Base-by-base conservation (phyloP, 2,113 vertebrate genomes). In the Misgurnus mizolepis region DNA sequence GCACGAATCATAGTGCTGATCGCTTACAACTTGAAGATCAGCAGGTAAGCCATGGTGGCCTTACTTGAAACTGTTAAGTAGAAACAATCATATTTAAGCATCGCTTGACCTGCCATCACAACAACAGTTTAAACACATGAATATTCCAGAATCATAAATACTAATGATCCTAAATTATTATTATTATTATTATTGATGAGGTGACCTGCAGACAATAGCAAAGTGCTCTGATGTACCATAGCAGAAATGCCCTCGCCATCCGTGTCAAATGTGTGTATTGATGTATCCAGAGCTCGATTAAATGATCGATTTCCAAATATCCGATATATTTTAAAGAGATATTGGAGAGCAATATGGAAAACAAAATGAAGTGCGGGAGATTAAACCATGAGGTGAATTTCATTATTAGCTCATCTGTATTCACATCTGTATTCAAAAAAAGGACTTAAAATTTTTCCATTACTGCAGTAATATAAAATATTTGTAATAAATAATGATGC, bases 351-450 rank as follows among this genome's bases (percentile, higher is more conserved):
- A 72, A 64, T 67, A 27, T 72, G 60, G 17, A 34, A 76, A 62
- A 47, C 41, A 56, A 50, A 70, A 45, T 41, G 66, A 74, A 68
- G 18, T 39, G 50, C n/a, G 14, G 27, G 27, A 34, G 27, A 34
- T 34, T 34, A 34, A 34, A 34, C 11, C 43, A 72, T 39, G 11
- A 56, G 40, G 15, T 3, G 50, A 41, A 69, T 53, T 67, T 68
- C 60, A 73, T 77, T 77, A 85, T 82, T 49, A 56, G 71, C 77
- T 49, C 14, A 68, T 80, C 70, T 75, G 53, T 79, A 50, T 84
- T 86, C 71, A 81, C 71, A 73, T 64, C 65, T 39, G 27, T 34
- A 34, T 34, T 34, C 27, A 34, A 34, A 34, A 22, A 80, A 68
- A 72, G 53, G 27, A 67, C 64, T 53, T 75, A 69, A 68, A 64